Evolutionary conservation across 2,888 invertebrate species (phyloP).

Genomic region (Quadroppia sp.): DNA sequence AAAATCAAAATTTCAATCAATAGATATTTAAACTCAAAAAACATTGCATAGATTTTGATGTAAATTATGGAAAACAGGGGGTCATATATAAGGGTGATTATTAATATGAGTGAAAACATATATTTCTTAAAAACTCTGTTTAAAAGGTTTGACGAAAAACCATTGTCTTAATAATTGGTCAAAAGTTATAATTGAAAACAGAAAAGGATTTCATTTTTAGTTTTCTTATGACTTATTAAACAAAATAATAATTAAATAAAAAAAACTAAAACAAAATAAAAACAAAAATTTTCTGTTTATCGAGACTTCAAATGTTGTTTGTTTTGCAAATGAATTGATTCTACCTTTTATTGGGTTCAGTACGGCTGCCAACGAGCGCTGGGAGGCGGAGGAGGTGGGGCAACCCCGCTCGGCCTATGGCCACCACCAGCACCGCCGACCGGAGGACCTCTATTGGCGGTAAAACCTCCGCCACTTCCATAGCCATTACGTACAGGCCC

Average conservation of each 20-base stretch:
- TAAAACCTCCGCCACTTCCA: background rate
- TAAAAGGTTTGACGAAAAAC: no score
- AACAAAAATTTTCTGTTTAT: background rate
- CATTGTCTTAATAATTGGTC: no score
- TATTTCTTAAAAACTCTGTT: background rate
- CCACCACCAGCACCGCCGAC: background rate
- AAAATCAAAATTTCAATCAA: background rate
- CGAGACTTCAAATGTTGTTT: no score
- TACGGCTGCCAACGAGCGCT: slow-evolving; percentile 31
- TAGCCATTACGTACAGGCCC: background rate
- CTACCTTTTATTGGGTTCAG: slow-evolving; percentile 34
- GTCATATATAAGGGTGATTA: background rate
- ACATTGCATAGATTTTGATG: background rate
- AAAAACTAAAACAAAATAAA: background rate
- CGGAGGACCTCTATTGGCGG: background rate
- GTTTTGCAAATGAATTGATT: background rate
- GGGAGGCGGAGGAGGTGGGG: slow-evolving; percentile 1
- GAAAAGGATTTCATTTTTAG: no score
- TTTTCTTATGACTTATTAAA: no score
- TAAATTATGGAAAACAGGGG: background rate
- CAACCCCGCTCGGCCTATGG: background rate
- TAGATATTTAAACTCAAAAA: background rate
- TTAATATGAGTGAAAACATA: background rate
- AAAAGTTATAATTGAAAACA: no score
- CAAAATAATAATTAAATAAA: background rate